Conservation (phyloP, 2,113 vertebrate species). For the Blennius ocellaris region DNA sequence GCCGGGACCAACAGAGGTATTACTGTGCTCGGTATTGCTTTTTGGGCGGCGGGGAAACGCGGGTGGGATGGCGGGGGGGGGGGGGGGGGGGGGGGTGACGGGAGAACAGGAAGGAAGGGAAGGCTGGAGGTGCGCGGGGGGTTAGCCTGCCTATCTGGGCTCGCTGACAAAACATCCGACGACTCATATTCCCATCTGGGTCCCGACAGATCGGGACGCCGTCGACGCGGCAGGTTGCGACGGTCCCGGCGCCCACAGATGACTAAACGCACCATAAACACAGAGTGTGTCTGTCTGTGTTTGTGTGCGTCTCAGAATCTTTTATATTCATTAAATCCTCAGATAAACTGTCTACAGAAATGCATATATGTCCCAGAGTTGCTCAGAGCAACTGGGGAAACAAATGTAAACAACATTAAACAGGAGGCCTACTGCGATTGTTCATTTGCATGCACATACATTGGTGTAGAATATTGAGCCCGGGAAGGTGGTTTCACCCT, state of each 20-base stretch:
- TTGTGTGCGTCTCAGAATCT: conserved; percentile 23
- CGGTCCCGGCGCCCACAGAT: conserved; percentile 39
- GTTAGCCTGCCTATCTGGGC: conserved; percentile 64
- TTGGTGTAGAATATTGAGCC: not conserved
- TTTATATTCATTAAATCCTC: conserved; percentile 20
- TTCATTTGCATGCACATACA: not conserved
- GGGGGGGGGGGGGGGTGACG: conserved; percentile 38
- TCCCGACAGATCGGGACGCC: conserved; percentile 53
- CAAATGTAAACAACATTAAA: not conserved
- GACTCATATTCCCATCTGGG: conserved; percentile 67
- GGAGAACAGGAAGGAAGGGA: conserved; percentile 44
- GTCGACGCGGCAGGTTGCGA: conserved; percentile 42
- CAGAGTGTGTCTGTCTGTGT: not conserved
- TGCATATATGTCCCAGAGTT: conserved; percentile 5
- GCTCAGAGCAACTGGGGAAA: not conserved
- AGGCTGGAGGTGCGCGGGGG: conserved; percentile 41
- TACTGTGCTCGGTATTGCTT: conserved; percentile 74
- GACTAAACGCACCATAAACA: conserved; percentile 39
- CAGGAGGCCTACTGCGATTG: not conserved
- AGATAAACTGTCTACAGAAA: not conserved
- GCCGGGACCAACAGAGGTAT: conserved; percentile 75
- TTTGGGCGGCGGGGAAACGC: too few species aligned
- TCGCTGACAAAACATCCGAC: conserved; percentile 54
- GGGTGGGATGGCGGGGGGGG: too few species aligned
- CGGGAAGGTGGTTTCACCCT: too few species aligned